Base-by-base conservation (phyloP, 2,888 invertebrate genomes). In the Cataglyphis albicans region DNA sequence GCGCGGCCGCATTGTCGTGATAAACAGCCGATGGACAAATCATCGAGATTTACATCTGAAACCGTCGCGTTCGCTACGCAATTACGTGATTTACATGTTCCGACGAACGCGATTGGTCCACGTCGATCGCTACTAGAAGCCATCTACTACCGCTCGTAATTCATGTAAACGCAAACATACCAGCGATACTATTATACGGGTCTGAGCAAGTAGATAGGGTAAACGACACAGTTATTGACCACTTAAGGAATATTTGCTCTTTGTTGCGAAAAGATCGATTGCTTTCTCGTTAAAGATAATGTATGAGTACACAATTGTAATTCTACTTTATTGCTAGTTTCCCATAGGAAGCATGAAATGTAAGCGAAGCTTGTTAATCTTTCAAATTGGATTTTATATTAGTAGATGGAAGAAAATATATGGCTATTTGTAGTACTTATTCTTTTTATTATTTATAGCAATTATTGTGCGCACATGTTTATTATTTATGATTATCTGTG, bases 21-120 rank as follows among this genome's bases (percentile, higher is more conserved):
- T 90, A 90, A 90, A 91, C 87, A 88, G 87, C 83, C 88, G 85
- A 89, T 88, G 90, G 90, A 91, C 91, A 90, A 91, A 91, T 91
- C 91, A 90, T 89, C 86, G 85, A 84, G 88, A 90, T 90, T 86
- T 86, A 88, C 83, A 86, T 78, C 84, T 81, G 75, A 83, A 83
- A 83, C 75, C 84, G 76, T 84, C 75, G 88, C 80, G 82, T 82
- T 87, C 87, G 84, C 81, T 57, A 83, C 76, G 86, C 87, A 85
- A 87, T 86, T 86, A 82, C 70, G 64, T 88, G 86, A 88, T 88
- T 88, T 88, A 88, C 70, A 75, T 84, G 84, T 86, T 82, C 75
- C 48, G 44, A 73, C 81, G 76, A 73, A 64, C 65, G 65, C 70
- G 68, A 75, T 80, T 72, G 78, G 78, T 70, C 25, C 59, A 61